phyloP scores from a whole-genome alignment of 2,888 invertebrate species.

The Psococerastis gibbosa region DNA sequence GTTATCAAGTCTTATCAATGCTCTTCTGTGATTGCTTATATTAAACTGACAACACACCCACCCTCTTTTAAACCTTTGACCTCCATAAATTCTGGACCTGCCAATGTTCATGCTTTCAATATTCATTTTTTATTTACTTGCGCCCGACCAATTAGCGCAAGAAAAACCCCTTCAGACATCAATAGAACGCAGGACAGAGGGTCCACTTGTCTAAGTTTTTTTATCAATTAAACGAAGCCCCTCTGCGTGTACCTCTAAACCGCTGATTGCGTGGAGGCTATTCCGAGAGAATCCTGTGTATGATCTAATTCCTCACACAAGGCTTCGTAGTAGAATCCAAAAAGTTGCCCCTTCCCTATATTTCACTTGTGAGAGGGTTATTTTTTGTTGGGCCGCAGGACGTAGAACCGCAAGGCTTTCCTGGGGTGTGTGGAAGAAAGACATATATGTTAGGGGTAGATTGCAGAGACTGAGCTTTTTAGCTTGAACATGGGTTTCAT shows the following conservation, averaged over 20 bases:
- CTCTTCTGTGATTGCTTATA: too few relatives aligned
- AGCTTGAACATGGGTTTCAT: conserved; percentile 3
- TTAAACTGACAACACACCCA: too few relatives aligned
- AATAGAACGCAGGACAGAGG: too few relatives aligned
- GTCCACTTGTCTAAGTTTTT: neutral
- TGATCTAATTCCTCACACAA: conserved; percentile 10
- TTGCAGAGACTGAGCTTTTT: neutral
- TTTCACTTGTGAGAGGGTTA: neutral
- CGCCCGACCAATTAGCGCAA: too few relatives aligned
- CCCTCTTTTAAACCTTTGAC: too few relatives aligned
- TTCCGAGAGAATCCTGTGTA: neutral
- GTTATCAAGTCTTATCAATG: too few relatives aligned
- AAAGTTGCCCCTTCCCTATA: neutral
- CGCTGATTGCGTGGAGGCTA: conserved; percentile 5
- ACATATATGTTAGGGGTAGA: neutral
- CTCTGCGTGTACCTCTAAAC: neutral
- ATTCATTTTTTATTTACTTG: too few relatives aligned
- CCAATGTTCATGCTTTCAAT: too few relatives aligned
- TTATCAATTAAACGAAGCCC: conserved; percentile 1
- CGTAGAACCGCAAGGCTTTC: conserved; percentile 4
- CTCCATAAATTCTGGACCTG: too few relatives aligned
- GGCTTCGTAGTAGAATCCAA: neutral
- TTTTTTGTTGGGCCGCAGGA: neutral
- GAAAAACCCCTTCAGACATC: too few relatives aligned
- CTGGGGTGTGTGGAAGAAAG: neutral